phyloP scores from a whole-genome alignment of 2,797 vertebrate genomes.

The Glyptemys insculpta region DNA sequence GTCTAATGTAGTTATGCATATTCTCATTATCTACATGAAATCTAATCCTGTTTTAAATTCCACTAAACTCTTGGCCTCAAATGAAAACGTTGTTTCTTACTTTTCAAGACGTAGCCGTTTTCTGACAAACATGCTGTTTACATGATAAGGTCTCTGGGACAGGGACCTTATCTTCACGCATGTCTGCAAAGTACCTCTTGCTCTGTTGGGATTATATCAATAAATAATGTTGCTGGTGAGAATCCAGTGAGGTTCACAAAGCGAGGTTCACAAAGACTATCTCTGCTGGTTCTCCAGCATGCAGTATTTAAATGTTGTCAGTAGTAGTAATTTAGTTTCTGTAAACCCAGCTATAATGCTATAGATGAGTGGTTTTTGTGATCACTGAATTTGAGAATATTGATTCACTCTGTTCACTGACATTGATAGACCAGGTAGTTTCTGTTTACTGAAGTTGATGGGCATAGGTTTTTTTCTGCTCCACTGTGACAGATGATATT shows the following conservation, averaged over 20 bases:
- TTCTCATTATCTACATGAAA: background rate
- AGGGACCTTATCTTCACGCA: background rate
- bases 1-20: background rate
- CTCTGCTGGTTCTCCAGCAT: background rate
- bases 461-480: slow-evolving; percentile 40
- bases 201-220: background rate
- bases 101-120: background rate
- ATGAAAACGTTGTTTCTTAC: background rate
- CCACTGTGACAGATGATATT: slow-evolving; percentile 40
- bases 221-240: background rate
- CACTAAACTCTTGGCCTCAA: background rate
- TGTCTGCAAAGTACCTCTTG: rapidly evolving
- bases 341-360: background rate
- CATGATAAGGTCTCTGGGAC: background rate
- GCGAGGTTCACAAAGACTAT: background rate
- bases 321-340: slow-evolving; percentile 3
- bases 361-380: slow-evolving; percentile 33
- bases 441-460: slow-evolving; percentile 49
- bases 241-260: background rate
- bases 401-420: background rate
- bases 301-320: slow-evolving; percentile 10
- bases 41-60: background rate
- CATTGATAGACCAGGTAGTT: slow-evolving; percentile 23
- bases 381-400: slow-evolving; percentile 43
- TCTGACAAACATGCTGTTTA: background rate